phyloP scores from a whole-genome alignment of 2,113 vertebrate genomes.

The Corythoichthys intestinalis region DNA sequence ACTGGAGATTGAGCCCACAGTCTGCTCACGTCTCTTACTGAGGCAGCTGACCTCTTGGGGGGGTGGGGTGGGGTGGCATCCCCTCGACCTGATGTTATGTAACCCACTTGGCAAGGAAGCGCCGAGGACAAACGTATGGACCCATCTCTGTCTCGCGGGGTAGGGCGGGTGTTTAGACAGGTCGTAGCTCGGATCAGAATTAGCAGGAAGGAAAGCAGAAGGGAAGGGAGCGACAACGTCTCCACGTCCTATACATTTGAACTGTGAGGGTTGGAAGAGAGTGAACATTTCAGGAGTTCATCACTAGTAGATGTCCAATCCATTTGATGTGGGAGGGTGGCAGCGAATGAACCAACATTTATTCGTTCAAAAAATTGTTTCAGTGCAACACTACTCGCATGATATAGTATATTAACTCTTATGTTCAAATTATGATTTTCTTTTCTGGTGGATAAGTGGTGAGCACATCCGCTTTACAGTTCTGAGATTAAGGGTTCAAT shows the following conservation, averaged over 20 bases:
- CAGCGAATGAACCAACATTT: too few relatives aligned
- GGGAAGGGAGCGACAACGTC: conserved; percentile 56
- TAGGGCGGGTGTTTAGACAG: conserved; percentile 49
- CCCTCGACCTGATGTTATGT: conserved; percentile 44
- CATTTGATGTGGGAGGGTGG: too few relatives aligned
- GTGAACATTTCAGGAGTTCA: too few relatives aligned
- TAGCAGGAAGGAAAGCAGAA: conserved; percentile 68
- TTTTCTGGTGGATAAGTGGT: too few relatives aligned
- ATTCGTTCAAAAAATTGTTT: too few relatives aligned
- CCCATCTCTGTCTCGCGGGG: conserved; percentile 30
- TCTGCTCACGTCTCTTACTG: conserved; percentile 43
- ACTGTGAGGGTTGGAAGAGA: too few relatives aligned
- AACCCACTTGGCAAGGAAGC: conserved; percentile 55
- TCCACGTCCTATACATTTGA: neutral
- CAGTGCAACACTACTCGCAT: too few relatives aligned
- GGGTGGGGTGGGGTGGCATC: conserved; percentile 9
- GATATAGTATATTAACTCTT: too few relatives aligned
- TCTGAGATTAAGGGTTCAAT: too few relatives aligned
- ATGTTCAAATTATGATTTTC: too few relatives aligned
- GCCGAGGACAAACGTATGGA: conserved; percentile 48
- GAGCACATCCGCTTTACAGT: too few relatives aligned
- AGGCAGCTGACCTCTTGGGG: conserved; percentile 47
- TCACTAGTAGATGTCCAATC: too few relatives aligned
- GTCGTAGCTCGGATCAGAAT: conserved; percentile 58
- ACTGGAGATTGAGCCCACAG: conserved; percentile 21